These are phyloP conservation scores for Hyposoter dolosus DNA, from an alignment of 2,888 invertebrate species.

Conservation along the genomic window DNA sequence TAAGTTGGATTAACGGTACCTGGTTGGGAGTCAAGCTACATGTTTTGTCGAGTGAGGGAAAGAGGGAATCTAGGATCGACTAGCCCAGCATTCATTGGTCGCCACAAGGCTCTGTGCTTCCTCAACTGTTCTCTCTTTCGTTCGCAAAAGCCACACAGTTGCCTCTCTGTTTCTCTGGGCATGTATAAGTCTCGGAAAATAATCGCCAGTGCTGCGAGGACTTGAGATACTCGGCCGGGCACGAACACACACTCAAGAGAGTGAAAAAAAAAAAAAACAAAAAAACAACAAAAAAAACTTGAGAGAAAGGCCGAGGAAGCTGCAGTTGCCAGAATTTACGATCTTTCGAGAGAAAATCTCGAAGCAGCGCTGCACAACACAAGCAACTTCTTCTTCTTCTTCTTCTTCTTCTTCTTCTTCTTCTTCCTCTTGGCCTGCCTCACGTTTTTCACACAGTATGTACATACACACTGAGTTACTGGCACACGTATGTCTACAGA, in stretches of 20 bases:
- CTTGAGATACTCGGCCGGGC: constrained; percentile 54
- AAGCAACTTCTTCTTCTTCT: neutral
- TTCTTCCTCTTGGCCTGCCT: constrained; percentile 42
- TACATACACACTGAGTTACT: neutral
- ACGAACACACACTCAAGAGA: constrained; percentile 42
- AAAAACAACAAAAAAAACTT: neutral
- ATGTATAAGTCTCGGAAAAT: constrained; percentile 54
- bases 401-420: no score
- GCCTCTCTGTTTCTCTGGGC: neutral
- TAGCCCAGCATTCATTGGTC: constrained; percentile 47
- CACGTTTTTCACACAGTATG: constrained; percentile 35
- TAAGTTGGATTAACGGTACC: constrained; percentile 80
- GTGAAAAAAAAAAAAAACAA: constrained; percentile 9
- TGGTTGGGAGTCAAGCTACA: constrained; percentile 37
- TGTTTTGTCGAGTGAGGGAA: constrained; percentile 9
- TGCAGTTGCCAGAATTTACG: constrained; percentile 69
- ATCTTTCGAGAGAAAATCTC: constrained; percentile 71
- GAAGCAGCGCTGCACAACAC: constrained; percentile 32
- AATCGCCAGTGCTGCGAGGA: constrained; percentile 61
- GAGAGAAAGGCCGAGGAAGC: constrained; percentile 38
- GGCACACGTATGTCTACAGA: neutral
- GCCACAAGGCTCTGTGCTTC: constrained; percentile 46
- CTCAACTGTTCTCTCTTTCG: constrained; percentile 53
- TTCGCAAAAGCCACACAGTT: neutral
- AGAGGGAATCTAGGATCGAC: constrained; percentile 48